Percentiles rank a stretch among this genome's conserved stretches.
phyloP scores from a whole-genome alignment of 2,797 vertebrate genomes.

The Garrulus glandarius region DNA sequence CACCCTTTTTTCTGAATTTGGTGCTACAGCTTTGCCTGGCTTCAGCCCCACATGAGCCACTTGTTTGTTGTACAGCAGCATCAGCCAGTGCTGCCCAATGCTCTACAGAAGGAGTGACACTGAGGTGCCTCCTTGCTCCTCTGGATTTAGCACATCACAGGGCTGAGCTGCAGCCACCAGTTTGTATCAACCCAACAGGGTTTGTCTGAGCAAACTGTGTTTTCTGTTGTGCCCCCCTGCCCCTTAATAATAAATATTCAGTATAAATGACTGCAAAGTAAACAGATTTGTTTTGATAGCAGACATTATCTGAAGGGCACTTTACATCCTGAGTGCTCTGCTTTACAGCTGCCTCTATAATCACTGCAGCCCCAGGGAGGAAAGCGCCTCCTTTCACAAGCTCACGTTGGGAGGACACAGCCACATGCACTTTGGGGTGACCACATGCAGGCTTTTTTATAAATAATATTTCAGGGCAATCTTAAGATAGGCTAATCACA shows the following conservation, averaged over 20 bases:
- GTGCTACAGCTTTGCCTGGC: not conserved
- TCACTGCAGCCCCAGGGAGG: slow-evolving; percentile 21
- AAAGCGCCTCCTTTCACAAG: not conserved
- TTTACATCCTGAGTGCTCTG: slow-evolving; percentile 40
- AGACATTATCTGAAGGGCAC: slow-evolving; percentile 59
- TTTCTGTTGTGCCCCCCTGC: not conserved
- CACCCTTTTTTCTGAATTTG: not conserved
- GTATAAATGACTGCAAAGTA: slow-evolving; percentile 10
- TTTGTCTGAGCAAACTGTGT: not conserved
- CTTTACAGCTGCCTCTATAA: slow-evolving; percentile 42
- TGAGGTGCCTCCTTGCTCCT: not conserved
- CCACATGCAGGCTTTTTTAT: not conserved
- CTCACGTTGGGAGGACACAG: not conserved
- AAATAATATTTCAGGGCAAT: not conserved
- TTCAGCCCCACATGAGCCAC: not conserved
- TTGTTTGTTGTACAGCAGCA: not conserved
- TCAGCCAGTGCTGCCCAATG: accelerated
- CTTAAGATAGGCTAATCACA: not conserved
- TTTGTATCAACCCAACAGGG: not conserved
- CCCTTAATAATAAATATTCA: not conserved
- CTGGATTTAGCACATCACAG: not conserved
- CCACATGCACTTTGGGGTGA: not conserved
- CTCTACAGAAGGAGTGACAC: not conserved
- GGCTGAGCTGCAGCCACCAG: not conserved
- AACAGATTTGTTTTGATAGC: slow-evolving; percentile 44